Conservation (phyloP, 2,888 invertebrate genomes). For the Mythimna vitellina region DNA sequence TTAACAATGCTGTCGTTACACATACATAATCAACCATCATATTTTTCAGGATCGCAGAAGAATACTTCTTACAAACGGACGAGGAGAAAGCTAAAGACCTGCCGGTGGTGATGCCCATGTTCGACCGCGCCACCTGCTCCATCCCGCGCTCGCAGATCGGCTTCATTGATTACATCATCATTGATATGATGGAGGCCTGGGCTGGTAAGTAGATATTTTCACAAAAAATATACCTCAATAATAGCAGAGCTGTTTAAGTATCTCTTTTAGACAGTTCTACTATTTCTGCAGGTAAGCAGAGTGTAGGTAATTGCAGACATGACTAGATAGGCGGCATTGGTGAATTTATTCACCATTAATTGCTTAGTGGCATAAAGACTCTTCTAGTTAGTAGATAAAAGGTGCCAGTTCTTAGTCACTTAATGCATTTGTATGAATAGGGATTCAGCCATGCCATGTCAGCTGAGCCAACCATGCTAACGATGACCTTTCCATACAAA, state of each 20-base stretch:
- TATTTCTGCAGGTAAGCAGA: too few species aligned
- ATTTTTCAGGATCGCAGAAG: constrained; percentile 96
- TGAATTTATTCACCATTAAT: too few species aligned
- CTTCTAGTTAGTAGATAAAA: too few species aligned
- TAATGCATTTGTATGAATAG: too few species aligned
- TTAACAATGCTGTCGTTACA: not conserved
- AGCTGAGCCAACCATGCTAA: too few species aligned
- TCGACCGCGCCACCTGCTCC: constrained; percentile 98
- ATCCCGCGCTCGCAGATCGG: constrained; percentile 99
- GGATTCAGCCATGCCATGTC: too few species aligned
- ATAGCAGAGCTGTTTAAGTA: not conserved
- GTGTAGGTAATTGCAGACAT: too few species aligned
- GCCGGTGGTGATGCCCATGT: constrained; percentile 99
- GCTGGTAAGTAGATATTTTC: constrained; percentile 91
- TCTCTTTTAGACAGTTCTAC: too few species aligned
- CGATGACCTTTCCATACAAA: not conserved
- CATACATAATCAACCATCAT: not conserved
- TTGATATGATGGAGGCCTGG: constrained; percentile 99
- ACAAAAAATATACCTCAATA: not conserved
- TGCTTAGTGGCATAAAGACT: too few species aligned
- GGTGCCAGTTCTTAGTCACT: too few species aligned
- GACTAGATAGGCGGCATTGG: not conserved
- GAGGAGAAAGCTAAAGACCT: constrained; percentile 97
- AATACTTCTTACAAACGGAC: constrained; percentile 99
- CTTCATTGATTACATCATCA: constrained; percentile 99